These are phyloP conservation scores for Leuciscus waleckii DNA, from an alignment of 2,797 vertebrate genomes.

Conservation along the genomic window DNA sequence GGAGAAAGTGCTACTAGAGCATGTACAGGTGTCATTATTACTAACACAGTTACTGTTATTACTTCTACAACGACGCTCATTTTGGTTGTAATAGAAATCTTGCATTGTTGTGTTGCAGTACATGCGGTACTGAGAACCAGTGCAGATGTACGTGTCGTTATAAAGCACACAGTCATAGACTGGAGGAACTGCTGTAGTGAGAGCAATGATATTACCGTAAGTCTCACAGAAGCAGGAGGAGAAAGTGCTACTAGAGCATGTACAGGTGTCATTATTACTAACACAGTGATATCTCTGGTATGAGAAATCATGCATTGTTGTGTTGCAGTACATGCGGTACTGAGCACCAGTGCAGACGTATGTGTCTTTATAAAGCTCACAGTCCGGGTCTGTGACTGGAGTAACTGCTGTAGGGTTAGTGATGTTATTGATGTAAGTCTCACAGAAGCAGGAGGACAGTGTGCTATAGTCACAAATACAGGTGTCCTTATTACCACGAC, in stretches of 20 bases:
- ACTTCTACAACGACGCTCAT: too few relatives aligned
- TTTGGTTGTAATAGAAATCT: too few relatives aligned
- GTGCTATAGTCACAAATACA: too few relatives aligned
- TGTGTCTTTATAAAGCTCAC: background rate
- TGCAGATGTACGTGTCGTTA: background rate
- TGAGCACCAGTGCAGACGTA: background rate
- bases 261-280: background rate
- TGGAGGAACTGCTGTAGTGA: too few relatives aligned
- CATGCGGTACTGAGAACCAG: background rate
- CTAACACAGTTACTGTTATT: background rate
- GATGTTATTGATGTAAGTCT: background rate
- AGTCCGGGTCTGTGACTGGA: background rate
- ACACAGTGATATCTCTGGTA: background rate
- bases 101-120: too few relatives aligned
- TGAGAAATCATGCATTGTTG: background rate
- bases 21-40: background rate
- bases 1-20: fast-evolving
- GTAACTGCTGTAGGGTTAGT: too few relatives aligned
- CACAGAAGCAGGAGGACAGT: background rate
- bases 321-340: background rate
- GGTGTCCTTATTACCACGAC: too few relatives aligned
- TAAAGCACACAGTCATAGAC: background rate
- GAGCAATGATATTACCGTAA: background rate
- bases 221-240: background rate
- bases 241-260: background rate